Conservation (phyloP, 2,797 vertebrate genomes). For the Apogon talboti region DNA sequence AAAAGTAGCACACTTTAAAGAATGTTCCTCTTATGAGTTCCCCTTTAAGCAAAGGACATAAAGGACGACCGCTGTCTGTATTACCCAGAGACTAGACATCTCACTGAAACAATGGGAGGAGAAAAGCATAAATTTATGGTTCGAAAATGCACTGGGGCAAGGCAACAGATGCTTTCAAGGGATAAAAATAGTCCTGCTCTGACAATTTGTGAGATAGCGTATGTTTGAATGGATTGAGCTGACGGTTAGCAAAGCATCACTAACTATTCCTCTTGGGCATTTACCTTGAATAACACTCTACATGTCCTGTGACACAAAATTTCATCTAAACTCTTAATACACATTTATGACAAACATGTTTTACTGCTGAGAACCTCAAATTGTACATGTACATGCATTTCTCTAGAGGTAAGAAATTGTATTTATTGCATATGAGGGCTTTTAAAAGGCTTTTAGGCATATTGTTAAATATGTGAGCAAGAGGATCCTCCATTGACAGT, state of each 20-base stretch:
- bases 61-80: constrained; percentile 72
- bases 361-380: constrained; percentile 12
- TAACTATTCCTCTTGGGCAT: constrained; percentile 49
- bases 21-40: constrained; percentile 65
- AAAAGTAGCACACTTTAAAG: constrained; percentile 76
- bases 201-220: constrained; percentile 57
- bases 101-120: constrained; percentile 58
- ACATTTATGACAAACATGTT: constrained; percentile 25
- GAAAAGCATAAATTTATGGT: constrained; percentile 53
- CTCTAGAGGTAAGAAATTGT: constrained; percentile 17
- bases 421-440: constrained; percentile 39
- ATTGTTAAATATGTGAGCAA: constrained; percentile 55
- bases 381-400: constrained; percentile 10
- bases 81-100: constrained; percentile 68
- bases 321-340: constrained; percentile 19
- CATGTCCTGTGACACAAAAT: constrained; percentile 24
- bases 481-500: constrained; percentile 60
- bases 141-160: constrained; percentile 57
- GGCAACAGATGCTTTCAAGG: constrained; percentile 68
- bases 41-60: constrained; percentile 76
- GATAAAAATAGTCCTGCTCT: constrained; percentile 73
- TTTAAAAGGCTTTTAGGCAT: constrained; percentile 60
- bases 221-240: constrained; percentile 47
- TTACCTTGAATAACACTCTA: constrained; percentile 50
- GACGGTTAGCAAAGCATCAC: constrained; percentile 42